Evolutionary conservation across 2,797 vertebrate genomes (phyloP).

Genomic region (Melopsittacus undulatus): DNA sequence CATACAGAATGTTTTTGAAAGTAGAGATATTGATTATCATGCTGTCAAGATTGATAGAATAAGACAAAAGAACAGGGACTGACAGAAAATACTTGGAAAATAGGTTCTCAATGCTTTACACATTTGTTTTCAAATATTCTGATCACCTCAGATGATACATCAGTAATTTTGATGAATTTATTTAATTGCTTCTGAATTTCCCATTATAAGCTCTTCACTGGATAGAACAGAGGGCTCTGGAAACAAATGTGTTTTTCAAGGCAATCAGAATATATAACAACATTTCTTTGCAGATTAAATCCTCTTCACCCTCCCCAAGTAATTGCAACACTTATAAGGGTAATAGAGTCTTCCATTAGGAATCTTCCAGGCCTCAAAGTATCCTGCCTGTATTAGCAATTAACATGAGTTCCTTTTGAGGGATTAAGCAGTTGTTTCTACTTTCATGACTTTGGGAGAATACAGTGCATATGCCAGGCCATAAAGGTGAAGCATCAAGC

Average conservation of each 20-base stretch:
- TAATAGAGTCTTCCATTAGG: not conserved
- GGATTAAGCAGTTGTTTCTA: not conserved
- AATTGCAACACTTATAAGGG: not conserved
- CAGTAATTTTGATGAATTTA: not conserved
- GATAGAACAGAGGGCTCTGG: not conserved
- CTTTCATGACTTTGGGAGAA: not conserved
- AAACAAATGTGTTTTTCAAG: not conserved
- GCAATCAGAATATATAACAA: not conserved
- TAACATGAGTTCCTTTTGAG: not conserved
- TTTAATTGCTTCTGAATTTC: not conserved
- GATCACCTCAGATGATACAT: not conserved
- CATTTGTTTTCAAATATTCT: conserved; percentile 6
- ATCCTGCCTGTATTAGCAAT: not conserved
- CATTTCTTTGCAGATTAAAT: not conserved
- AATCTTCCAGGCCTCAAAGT: not conserved
- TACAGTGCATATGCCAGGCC: not conserved
- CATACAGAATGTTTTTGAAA: not conserved
- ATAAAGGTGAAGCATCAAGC: not conserved
- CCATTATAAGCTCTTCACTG: not conserved
- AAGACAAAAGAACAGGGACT: not conserved
- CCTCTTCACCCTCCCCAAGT: not conserved
- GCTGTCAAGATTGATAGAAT: not conserved
- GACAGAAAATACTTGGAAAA: not conserved
- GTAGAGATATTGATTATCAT: conserved; percentile 3
- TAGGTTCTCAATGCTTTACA: not conserved